phyloP scores from a whole-genome alignment of 2,797 vertebrate species.

The Lemur catta region DNA sequence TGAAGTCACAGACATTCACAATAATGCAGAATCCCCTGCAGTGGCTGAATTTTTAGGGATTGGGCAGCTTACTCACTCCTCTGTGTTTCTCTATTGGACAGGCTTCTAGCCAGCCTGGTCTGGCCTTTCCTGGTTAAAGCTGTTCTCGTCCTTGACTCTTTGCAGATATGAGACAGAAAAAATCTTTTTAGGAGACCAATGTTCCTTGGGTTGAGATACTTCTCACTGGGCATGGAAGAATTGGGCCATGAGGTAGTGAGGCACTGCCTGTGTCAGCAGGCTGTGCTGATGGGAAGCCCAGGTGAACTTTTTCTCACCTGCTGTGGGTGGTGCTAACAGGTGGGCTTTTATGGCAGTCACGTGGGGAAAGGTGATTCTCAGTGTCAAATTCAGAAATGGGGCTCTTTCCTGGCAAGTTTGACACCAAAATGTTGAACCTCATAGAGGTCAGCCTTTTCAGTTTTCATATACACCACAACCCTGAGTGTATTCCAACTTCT shows the following conservation, averaged over 20 bases:
- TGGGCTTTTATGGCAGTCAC: not conserved
- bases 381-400: not conserved
- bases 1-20: not conserved
- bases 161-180: not conserved
- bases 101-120: not conserved
- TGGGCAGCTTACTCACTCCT: not conserved
- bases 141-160: not conserved
- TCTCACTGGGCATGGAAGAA: not conserved
- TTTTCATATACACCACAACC: not conserved
- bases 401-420: not conserved
- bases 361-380: not conserved
- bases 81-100: too few species aligned
- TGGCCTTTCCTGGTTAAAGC: not conserved
- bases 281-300: not conserved
- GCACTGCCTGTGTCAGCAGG: not conserved
- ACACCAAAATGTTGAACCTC: not conserved
- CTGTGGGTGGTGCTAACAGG: not conserved
- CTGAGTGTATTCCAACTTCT: not conserved
- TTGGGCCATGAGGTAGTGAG: not conserved
- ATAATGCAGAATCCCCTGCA: not conserved
- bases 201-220: not conserved
- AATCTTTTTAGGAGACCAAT: too few species aligned
- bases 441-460: fast-evolving
- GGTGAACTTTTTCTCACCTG: not conserved
- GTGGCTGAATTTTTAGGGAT: not conserved